phyloP scores from a whole-genome alignment of 2,797 vertebrate species.

The Cygnus olor region DNA sequence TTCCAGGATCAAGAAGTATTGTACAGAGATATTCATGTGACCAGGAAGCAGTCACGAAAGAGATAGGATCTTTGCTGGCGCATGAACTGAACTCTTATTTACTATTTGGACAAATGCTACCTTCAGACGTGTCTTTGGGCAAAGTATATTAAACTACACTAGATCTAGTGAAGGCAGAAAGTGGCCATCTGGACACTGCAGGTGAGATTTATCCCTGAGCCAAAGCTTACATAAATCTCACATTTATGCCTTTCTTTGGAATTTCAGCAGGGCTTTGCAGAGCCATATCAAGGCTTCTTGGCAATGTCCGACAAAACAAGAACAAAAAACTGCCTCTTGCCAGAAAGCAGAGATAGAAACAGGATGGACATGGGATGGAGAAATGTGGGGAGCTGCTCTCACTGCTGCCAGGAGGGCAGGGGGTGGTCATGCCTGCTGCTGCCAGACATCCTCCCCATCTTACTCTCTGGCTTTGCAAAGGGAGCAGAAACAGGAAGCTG shows the following conservation, averaged over 20 bases:
- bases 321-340: not conserved
- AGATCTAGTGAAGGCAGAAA: not conserved
- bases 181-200: not conserved
- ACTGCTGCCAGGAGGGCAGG: not conserved
- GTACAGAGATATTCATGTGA: not conserved
- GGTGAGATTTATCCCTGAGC: not conserved
- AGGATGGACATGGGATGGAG: not conserved
- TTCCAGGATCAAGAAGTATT: not conserved
- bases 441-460: not conserved
- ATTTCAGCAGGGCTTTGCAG: not conserved
- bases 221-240: not conserved
- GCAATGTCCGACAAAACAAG: not conserved
- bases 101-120: not conserved
- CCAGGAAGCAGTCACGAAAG: not conserved
- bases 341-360: not conserved
- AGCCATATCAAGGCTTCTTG: not conserved
- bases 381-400: not conserved
- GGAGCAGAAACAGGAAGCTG: not conserved
- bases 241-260: not conserved
- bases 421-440: not conserved
- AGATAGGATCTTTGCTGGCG: accelerated
- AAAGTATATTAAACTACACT: not conserved
- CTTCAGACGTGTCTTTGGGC: not conserved
- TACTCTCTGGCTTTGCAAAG: not conserved
- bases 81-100: not conserved